Percentiles rank a stretch among this genome's conserved stretches.
Conservation (phyloP, 1,140 invertebrate genomes). For the Orius insidiosus region DNA sequence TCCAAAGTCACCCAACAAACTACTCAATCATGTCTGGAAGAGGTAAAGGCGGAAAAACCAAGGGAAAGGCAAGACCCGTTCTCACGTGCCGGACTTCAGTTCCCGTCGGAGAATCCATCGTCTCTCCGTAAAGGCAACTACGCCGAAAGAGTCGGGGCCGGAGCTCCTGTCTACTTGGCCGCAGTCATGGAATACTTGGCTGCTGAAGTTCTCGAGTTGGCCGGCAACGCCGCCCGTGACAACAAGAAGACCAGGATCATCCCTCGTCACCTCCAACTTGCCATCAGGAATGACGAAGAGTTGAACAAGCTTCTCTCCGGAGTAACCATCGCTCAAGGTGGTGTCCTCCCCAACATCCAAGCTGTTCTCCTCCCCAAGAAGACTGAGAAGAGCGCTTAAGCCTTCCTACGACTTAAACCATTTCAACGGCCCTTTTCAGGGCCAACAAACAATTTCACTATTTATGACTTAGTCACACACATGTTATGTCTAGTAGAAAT, state of each 20-base stretch:
- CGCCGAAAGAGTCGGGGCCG: constrained; percentile 47
- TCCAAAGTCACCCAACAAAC: no score
- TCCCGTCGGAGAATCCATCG: constrained; percentile 50
- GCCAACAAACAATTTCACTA: constrained; percentile 18
- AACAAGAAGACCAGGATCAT: constrained; percentile 53
- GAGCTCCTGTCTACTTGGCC: constrained; percentile 50
- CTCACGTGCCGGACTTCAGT: constrained; percentile 48
- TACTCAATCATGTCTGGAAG: no score
- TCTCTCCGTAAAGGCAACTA: constrained; percentile 51
- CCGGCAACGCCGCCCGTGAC: constrained; percentile 41
- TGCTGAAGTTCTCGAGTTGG: constrained; percentile 42
- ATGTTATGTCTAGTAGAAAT: no score
- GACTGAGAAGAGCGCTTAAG: no score
- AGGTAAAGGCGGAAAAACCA: no score
- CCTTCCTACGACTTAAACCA: no score
- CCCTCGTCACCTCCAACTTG: constrained; percentile 60
- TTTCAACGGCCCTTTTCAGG: constrained; percentile 13
- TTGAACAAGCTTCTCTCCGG: constrained; percentile 57
- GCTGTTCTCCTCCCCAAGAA: constrained; percentile 18
- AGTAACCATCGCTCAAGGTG: constrained; percentile 51
- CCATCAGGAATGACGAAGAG: constrained; percentile 66
- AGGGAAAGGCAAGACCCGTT: constrained; percentile 38
- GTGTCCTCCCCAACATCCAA: no score
- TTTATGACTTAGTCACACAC: no score
- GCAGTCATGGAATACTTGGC: constrained; percentile 42